Base-by-base conservation (phyloP, 1,140 invertebrate genomes). In the Hetaerina americana region DNA sequence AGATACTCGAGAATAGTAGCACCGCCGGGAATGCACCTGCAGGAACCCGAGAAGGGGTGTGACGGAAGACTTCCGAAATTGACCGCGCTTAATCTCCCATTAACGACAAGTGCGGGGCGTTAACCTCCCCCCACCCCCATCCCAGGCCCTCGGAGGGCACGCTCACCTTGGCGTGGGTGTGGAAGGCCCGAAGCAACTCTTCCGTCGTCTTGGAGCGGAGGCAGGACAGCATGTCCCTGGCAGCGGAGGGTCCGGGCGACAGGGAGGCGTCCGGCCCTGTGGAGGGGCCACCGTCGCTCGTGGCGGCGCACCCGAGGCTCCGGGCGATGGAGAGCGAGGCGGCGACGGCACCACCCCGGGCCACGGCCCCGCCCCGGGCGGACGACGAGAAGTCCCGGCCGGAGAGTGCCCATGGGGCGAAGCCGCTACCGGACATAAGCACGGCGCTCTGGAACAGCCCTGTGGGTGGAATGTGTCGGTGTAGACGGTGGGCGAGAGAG, bases 361-460 rank as follows among this genome's bases (percentile, higher is more conserved):
- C 82, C 69, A 76, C 78, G 28, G 77, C 71, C 3, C 15, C 40
- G 3, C 1, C 40, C 15, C 22, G 15, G 40, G 40, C 15, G 40
- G 40, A 18, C 3, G 40, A n/a, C 15, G 40, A 57, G 40, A 57
- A 57, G 40, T 12, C 22, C 15, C 15, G 15, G 12, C 85, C 77
- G 0, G 85, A 85, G 40, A 57, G 40, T 18, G 40, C 40, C 89
- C 85, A 90, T 15, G 84, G 83, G 72, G 85, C 82, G 2, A 89
- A 76, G 0, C 88, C 84, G 25, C 89, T 89, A 0, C 90, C 89
- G 28, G 88, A 90, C 83, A 91, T 89, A 8, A 93, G 78, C 40
- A 93, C 86, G 0, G 85, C 85, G 74, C 87, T 82, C 49, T 88
- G 84, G 77, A 92, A 90, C 66, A 90, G 78, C 70, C 83, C 87